Evolutionary conservation across 2,888 invertebrate species (phyloP).

Genomic region (Neoitamus cyanurus): DNA sequence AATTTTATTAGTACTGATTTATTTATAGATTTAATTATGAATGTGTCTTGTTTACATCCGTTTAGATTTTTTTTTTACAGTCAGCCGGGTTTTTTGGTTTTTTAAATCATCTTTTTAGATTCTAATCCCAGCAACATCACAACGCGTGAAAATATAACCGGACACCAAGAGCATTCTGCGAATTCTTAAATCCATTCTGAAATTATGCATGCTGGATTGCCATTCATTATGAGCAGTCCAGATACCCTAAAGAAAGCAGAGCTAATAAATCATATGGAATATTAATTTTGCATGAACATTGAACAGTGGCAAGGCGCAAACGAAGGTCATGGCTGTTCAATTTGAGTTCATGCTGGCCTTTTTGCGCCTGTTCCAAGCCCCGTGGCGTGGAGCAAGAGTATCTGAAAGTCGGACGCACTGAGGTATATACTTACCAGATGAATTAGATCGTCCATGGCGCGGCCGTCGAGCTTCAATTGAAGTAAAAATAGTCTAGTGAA

Average conservation of each 20-base stretch:
- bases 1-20: too few relatives aligned
- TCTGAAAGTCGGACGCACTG: neutral
- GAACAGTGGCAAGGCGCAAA: neutral
- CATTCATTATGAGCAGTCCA: neutral
- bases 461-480: neutral
- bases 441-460: conserved; percentile 31
- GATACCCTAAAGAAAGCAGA: neutral
- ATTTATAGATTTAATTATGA: too few relatives aligned
- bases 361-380: neutral
- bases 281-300: neutral
- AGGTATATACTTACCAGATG: conserved; percentile 25
- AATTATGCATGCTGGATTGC: too few relatives aligned
- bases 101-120: neutral
- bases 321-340: conserved; percentile 35
- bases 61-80: too few relatives aligned
- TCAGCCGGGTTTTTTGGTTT: too few relatives aligned
- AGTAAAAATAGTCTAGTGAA: conserved; percentile 18
- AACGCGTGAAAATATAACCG: neutral
- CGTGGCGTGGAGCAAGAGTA: neutral
- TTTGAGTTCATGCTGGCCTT: neutral
- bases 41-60: too few relatives aligned
- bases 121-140: neutral
- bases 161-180: too few relatives aligned
- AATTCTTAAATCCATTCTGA: too few relatives aligned
- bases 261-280: neutral